phyloP scores from a whole-genome alignment of 2,113 vertebrate species.

The Gyps fulvus region DNA sequence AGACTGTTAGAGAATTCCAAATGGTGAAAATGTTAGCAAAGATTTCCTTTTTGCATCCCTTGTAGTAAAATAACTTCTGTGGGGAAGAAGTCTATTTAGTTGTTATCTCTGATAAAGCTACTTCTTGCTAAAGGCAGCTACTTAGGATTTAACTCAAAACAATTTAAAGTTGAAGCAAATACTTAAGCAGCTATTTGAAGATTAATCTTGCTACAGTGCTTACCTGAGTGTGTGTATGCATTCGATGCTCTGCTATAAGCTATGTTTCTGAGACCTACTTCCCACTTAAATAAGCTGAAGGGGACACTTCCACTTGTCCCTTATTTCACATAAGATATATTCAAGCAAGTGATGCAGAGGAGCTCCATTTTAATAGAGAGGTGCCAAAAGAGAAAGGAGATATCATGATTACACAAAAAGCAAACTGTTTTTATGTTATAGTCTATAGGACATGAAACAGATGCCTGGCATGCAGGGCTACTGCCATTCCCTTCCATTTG shows the following conservation, averaged over 20 bases:
- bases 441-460: neutral
- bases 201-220: neutral
- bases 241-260: neutral
- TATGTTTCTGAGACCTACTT: neutral
- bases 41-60: neutral
- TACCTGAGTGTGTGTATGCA: neutral
- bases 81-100: neutral
- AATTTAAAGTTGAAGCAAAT: neutral
- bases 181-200: neutral
- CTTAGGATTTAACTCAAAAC: neutral
- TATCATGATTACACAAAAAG: neutral
- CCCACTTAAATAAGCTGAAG: neutral
- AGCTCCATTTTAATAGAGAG: neutral
- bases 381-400: neutral
- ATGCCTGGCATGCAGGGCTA: neutral
- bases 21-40: neutral
- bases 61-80: neutral
- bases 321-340: rapidly evolving
- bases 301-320: neutral
- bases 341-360: neutral
- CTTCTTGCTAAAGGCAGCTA: neutral
- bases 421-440: neutral
- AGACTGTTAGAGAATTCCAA: neutral
- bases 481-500: neutral
- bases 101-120: neutral